phyloP scores from a whole-genome alignment of 2,888 invertebrate species.

The Hypena proboscidalis region DNA sequence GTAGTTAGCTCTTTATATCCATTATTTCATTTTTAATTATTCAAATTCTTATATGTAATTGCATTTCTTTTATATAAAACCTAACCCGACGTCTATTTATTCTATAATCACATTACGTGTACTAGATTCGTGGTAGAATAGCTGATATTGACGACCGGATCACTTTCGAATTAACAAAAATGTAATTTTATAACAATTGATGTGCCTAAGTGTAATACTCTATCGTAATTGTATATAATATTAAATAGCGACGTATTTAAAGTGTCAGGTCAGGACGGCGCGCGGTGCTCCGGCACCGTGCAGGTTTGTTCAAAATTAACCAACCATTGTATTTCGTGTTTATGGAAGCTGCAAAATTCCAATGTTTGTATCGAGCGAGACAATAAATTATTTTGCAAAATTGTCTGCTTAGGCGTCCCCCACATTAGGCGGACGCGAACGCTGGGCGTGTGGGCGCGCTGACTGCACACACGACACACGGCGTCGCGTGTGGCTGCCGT shows the following conservation, averaged over 20 bases:
- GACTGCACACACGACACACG: too few relatives aligned
- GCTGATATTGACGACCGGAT: conserved; percentile 67
- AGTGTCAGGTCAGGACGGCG: conserved; percentile 55
- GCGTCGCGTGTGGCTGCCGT: too few relatives aligned
- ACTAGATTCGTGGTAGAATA: conserved; percentile 74
- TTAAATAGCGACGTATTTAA: conserved; percentile 60
- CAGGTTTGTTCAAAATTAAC: conserved; percentile 31
- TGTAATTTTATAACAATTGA: conserved; percentile 85
- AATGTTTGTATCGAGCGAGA: conserved; percentile 62
- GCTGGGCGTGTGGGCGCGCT: too few relatives aligned
- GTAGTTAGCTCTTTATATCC: conserved; percentile 52
- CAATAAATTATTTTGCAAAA: conserved; percentile 47
- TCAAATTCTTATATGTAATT: conserved; percentile 36
- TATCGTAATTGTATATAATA: conserved; percentile 75
- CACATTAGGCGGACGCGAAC: too few relatives aligned
- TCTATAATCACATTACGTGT: conserved; percentile 63
- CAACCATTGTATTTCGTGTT: conserved; percentile 49
- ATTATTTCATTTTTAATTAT: conserved; percentile 36
- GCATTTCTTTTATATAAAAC: conserved; percentile 43
- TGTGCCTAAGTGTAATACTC: conserved; percentile 85
- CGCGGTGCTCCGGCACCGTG: conserved; percentile 34
- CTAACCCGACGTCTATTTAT: conserved; percentile 34
- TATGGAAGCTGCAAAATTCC: conserved; percentile 48
- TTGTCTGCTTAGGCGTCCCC: too few relatives aligned
- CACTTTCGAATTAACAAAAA: conserved; percentile 80